phyloP scores from a whole-genome alignment of 2,113 vertebrate genomes.

The Henicopernis longicauda region DNA sequence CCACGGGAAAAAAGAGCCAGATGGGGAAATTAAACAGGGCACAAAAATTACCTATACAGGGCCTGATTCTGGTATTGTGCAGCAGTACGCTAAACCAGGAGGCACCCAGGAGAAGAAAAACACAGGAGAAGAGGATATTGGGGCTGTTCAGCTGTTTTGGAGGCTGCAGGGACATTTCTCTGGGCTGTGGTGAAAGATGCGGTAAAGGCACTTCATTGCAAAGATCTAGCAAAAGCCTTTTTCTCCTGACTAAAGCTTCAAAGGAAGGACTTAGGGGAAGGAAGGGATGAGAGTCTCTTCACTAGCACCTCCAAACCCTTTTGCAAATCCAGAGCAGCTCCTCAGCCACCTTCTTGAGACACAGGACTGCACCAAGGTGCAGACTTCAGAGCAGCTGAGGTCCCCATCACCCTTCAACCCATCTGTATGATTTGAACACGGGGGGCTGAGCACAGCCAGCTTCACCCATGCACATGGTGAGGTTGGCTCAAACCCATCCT shows the following conservation, averaged over 20 bases:
- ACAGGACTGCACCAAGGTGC: background rate
- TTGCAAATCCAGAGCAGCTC: background rate
- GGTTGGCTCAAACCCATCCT: background rate
- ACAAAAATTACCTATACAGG: background rate
- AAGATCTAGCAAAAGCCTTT: background rate
- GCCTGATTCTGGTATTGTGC: background rate
- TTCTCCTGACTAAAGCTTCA: background rate
- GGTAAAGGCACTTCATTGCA: background rate
- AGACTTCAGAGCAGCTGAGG: background rate
- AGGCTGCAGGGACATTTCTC: background rate
- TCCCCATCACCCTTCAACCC: background rate
- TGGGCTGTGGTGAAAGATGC: background rate
- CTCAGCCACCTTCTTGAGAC: background rate
- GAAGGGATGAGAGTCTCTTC: background rate
- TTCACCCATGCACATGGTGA: background rate
- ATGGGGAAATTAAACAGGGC: background rate
- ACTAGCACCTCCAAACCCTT: background rate
- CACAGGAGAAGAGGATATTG: background rate
- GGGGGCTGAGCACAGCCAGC: background rate
- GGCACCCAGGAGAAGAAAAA: background rate
- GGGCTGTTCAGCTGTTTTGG: background rate
- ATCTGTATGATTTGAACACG: accelerated
- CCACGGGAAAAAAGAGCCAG: background rate
- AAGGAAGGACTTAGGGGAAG: background rate
- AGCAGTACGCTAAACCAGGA: background rate